Evolutionary conservation across 2,113 vertebrate species (phyloP).

Genomic region (Austrofundulus limnaeus): DNA sequence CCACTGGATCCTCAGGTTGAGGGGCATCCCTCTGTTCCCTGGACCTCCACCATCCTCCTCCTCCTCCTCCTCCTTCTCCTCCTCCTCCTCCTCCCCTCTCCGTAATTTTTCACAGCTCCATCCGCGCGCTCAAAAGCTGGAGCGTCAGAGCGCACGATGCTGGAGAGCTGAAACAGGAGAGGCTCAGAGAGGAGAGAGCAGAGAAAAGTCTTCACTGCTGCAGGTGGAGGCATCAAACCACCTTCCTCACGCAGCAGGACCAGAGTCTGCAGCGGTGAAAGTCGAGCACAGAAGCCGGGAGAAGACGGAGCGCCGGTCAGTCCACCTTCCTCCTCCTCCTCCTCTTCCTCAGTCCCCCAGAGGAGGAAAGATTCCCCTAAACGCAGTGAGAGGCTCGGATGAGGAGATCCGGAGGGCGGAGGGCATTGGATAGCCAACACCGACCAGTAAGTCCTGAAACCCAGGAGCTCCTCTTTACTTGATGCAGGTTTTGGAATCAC

Average conservation of each 20-base stretch:
- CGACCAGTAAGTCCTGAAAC: conserved; percentile 54
- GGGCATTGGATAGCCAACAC: conserved; percentile 68
- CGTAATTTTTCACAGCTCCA: conserved; percentile 27
- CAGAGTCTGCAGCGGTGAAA: conserved; percentile 19
- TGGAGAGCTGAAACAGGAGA: conserved; percentile 1
- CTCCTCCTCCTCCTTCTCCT: conserved; percentile 27
- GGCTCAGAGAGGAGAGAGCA: not conserved
- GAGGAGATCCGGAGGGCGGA: conserved; percentile 73
- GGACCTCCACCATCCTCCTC: conserved; percentile 30
- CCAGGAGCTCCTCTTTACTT: too few relatives aligned
- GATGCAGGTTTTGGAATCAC: too few relatives aligned
- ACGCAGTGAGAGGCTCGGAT: conserved; percentile 63
- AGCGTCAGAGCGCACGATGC: conserved; percentile 9
- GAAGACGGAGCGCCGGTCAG: conserved; percentile 52
- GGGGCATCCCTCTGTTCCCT: conserved; percentile 21
- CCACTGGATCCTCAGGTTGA: not conserved
- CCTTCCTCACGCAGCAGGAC: not conserved
- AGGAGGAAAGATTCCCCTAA: conserved; percentile 68
- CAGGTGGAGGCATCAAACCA: not conserved
- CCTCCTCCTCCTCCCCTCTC: conserved; percentile 34
- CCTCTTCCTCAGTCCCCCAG: conserved; percentile 49
- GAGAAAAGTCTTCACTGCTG: not conserved
- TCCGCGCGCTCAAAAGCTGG: conserved; percentile 48
- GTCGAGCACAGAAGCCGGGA: conserved; percentile 19
- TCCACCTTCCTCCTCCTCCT: conserved; percentile 13